Evolutionary conservation across 2,888 invertebrate genomes (phyloP).

Genomic region (Hemistola chrysoprasaria): DNA sequence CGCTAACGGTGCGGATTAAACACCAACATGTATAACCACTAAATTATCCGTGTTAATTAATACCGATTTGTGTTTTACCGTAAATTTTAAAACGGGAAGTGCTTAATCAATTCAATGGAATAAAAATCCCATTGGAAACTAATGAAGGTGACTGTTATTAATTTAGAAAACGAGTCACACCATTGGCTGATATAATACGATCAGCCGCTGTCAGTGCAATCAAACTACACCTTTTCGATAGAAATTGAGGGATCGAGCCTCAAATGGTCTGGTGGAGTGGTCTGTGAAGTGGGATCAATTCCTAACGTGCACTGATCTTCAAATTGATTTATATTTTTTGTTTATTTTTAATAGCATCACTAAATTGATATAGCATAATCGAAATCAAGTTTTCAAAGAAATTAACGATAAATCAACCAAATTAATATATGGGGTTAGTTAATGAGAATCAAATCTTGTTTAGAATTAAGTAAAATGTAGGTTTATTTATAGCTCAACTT

Average conservation of each 20-base stretch:
- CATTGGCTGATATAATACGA: too few species aligned
- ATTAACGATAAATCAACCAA: slow-evolving; percentile 2
- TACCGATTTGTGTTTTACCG: slow-evolving; percentile 55
- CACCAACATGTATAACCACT: slow-evolving; percentile 37
- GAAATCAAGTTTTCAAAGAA: slow-evolving; percentile 11
- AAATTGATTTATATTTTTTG: slow-evolving; percentile 20
- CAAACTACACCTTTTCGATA: too few species aligned
- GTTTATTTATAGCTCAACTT: too few species aligned
- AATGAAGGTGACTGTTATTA: slow-evolving; percentile 15
- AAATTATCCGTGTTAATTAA: slow-evolving; percentile 72
- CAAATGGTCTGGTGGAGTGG: too few species aligned
- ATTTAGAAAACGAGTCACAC: too few species aligned
- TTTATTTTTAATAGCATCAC: slow-evolving; percentile 13
- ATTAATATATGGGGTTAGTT: slow-evolving; percentile 7
- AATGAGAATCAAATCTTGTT: neutral
- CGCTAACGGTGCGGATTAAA: slow-evolving; percentile 61
- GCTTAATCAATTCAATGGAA: slow-evolving; percentile 36
- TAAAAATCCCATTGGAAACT: neutral
- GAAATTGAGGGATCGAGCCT: too few species aligned
- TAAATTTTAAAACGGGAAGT: slow-evolving; percentile 57
- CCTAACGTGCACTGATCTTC: slow-evolving; percentile 34
- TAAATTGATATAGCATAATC: slow-evolving; percentile 15
- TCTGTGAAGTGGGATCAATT: too few species aligned
- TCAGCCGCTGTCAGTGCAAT: too few species aligned
- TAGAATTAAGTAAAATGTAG: too few species aligned